These are phyloP conservation scores for human DNA, from an alignment of 2,113 vertebrate genomes.

Conservation along the genomic window GRCh38 chr3:70912001-70912500, in stretches of 20 bases:
- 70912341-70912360: background rate
- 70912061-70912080: background rate
- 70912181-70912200: too few relatives aligned
- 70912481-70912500: background rate
- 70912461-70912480: background rate
- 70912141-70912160: background rate
- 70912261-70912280: background rate
- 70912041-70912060: background rate
- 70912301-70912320: background rate
- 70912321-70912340: too few relatives aligned
- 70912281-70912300: background rate
- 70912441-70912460: background rate
- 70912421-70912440: background rate
- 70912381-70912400: background rate
- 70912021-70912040: background rate
- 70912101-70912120: background rate
- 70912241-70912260: background rate
- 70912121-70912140: background rate
- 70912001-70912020: too few relatives aligned
- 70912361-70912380: background rate
- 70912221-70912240: background rate
- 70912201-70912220: background rate
- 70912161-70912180: background rate
- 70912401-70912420: background rate
- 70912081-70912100: background rate